A percentile compares a stretch with the other conserved stretches of the same genome.
These are phyloP conservation scores for Halyomorpha halys DNA, from an alignment of 1,140 invertebrate genomes.

Conservation along the genomic window DNA sequence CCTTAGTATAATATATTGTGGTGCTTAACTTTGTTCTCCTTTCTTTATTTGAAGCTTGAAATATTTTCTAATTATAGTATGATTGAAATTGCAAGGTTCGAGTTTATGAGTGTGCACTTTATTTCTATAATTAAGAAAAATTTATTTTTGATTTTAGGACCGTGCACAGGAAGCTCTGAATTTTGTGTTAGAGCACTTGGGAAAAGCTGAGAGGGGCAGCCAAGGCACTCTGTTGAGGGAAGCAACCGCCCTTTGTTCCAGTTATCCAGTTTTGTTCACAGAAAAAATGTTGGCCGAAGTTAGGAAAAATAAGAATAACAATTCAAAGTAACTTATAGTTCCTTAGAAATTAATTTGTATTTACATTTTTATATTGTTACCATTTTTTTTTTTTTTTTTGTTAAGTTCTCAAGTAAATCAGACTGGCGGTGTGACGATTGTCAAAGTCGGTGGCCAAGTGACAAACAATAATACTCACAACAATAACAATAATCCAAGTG, in stretches of 20 bases:
- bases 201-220: slow-evolving; percentile 53
- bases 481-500: slow-evolving; percentile 25
- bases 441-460: slow-evolving; percentile 51
- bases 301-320: slow-evolving; percentile 33
- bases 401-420: slow-evolving; percentile 47
- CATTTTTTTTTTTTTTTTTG: slow-evolving; percentile 23
- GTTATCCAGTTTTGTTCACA: slow-evolving; percentile 62
- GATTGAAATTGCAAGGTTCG: not conserved
- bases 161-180: slow-evolving; percentile 65
- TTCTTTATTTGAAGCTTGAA: too few relatives aligned
- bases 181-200: slow-evolving; percentile 63
- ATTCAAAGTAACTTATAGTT: slow-evolving; percentile 11
- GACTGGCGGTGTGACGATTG: slow-evolving; percentile 61
- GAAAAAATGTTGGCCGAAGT: slow-evolving; percentile 64
- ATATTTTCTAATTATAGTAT: too few relatives aligned
- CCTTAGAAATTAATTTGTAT: not conserved
- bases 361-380: not conserved
- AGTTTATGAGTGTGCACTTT: not conserved
- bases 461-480: slow-evolving; percentile 11
- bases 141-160: slow-evolving; percentile 40
- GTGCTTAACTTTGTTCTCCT: too few relatives aligned
- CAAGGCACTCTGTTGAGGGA: slow-evolving; percentile 62
- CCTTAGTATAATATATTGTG: too few relatives aligned
- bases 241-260: slow-evolving; percentile 62
- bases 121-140: too few relatives aligned